Evolutionary conservation across 2,888 invertebrate genomes (phyloP), one percentile per base, ranked within the genome.

Genomic region (Penaeus monodon): DNA sequence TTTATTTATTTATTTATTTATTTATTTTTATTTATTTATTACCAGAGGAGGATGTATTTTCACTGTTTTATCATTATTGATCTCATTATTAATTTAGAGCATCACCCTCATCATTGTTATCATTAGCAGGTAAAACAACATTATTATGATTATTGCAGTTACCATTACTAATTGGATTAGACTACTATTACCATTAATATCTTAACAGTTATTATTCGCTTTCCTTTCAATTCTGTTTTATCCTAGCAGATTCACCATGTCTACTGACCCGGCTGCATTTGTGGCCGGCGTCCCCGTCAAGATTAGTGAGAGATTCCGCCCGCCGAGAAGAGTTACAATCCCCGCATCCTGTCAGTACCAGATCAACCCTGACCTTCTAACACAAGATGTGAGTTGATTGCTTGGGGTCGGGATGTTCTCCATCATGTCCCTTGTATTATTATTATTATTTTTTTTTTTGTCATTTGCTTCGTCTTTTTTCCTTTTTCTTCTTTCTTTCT

Each of bases 261-360:
- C 89, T 29, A 82, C 65, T 85, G 89, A 89, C 84, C 89, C 88
- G 38, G 89, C 86, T 73, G 76, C 84, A 66, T 88, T 88, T 81
- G 87, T 96, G 95, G 97, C 97, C 93, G 96, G 95, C 91, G 95
- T 97, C 91, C 95, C 96, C 91, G 97, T 97, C 88, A 97, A 97
- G 94, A 96, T 97, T 92, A 95, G 96, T 79, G 97, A 97, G 93
- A 95, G 95, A 91, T 97, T 96, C 92, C 96, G 96, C 92, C 96
- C 96, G 90, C 97, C 97, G 44, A 95, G 95, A 85, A 95, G 94
- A 92, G 94, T 95, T 82, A 94, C 94, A 90, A 92, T 95, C 89
- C 94, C 95, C 73, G 93, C 94, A 89, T 93, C 93, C 73, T 93
- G 94, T 91, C 92, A 93, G 74, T 94, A 94, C 74, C 88, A 88